Base-by-base conservation (phyloP, 2,888 invertebrate species). In the Lepidochrysops patricia region DNA sequence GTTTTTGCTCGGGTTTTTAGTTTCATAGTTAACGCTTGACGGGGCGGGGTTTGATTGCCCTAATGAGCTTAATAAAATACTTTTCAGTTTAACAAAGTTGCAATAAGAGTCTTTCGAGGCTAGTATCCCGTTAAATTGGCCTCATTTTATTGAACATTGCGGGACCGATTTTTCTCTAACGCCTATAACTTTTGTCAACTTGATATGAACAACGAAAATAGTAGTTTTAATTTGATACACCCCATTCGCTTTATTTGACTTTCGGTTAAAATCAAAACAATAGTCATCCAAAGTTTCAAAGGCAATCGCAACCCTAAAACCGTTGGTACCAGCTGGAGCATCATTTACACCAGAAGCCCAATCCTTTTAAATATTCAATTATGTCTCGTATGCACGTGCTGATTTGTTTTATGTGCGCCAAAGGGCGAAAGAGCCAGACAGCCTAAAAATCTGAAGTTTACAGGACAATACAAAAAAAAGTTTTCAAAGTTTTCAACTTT, bases 311-410 rank as follows among this genome's bases (percentile, higher is more conserved):
- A 19, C 43, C 9, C 23, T 29, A 32, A 54, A 19, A 29, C 27
- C 15, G 54, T 54, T 32, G 15, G 12, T 19, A 19, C 32, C 54
- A 52, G 29, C 52, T 52, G 52, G 27, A 19, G 50, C 54, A 54
- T 54, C 54, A 32, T 26, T 54, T 32, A 27, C 52, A 50, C 27
- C 27, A n/a, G n/a, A n/a, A n/a, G n/a, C n/a, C n/a, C n/a, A n/a
- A n/a, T n/a, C n/a, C n/a, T n/a, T n/a, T n/a, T n/a, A n/a, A n/a
- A n/a, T n/a, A n/a, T n/a, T n/a, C n/a, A n/a, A n/a, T n/a, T n/a
- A n/a, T n/a, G n/a, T n/a, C n/a, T n/a, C n/a, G n/a, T n/a, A n/a
- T n/a, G n/a, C n/a, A n/a, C n/a, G n/a, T n/a, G n/a, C n/a, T n/a
- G n/a, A n/a, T n/a, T n/a, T n/a, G n/a, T n/a, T n/a, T n/a, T n/a